Percentiles rank a stretch among this genome's conserved stretches.
Conservation (phyloP, 2,888 invertebrate species). For the Erannis defoliaria region DNA sequence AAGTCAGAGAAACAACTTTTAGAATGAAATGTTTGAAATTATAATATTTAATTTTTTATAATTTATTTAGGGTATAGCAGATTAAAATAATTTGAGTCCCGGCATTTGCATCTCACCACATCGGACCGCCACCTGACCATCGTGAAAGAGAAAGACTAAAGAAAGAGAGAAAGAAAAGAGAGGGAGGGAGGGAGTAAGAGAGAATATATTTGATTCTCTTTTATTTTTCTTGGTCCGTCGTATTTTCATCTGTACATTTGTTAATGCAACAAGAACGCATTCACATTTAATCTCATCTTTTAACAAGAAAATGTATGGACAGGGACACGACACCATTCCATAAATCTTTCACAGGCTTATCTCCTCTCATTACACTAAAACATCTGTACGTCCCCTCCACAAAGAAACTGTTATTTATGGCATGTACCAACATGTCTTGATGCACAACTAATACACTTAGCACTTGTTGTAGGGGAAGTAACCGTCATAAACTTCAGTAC, state of each 20-base stretch:
- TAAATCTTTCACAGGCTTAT: constrained; percentile 34
- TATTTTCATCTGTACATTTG: not conserved
- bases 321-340: constrained; percentile 5
- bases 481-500: constrained; percentile 9
- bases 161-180: too few relatives aligned
- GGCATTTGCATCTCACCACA: too few relatives aligned
- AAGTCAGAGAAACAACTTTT: too few relatives aligned
- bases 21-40: too few relatives aligned
- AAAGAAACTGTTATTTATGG: constrained; percentile 62
- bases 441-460: constrained; percentile 73
- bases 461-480: constrained; percentile 60
- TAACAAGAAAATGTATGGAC: not conserved
- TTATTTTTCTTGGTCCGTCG: too few relatives aligned
- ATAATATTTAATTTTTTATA: too few relatives aligned
- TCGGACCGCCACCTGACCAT: too few relatives aligned
- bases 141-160: too few relatives aligned
- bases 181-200: too few relatives aligned
- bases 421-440: constrained; percentile 51
- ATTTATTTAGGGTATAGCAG: too few relatives aligned
- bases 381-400: constrained; percentile 34
- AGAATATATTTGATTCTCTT: too few relatives aligned
- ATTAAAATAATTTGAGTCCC: too few relatives aligned
- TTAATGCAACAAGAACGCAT: not conserved
- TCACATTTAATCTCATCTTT: not conserved
- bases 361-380: constrained; percentile 37